Evolutionary conservation across 2,113 vertebrate species (phyloP).

Genomic region (Parotia lawesii): DNA sequence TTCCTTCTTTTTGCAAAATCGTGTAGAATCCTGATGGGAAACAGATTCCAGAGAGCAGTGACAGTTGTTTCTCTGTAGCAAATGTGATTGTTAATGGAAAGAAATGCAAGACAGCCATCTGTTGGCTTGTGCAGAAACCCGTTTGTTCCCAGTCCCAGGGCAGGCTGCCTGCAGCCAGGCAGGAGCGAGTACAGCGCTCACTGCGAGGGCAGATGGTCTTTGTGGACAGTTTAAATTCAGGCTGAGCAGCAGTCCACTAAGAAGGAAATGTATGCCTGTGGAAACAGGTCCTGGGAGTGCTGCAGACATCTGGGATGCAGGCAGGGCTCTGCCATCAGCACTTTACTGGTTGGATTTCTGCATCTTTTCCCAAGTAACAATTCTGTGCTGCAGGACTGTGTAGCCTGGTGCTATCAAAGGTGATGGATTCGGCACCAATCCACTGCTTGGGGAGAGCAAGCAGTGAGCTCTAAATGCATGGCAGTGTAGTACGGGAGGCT

Average conservation of each 20-base stretch:
- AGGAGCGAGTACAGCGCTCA: neutral
- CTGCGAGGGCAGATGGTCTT: neutral
- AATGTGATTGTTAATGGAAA: neutral
- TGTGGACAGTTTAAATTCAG: neutral
- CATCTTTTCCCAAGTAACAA: neutral
- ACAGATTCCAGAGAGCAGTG: neutral
- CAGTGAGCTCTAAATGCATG: neutral
- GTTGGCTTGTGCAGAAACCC: neutral
- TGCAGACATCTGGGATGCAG: neutral
- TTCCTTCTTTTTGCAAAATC: neutral
- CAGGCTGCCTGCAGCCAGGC: neutral
- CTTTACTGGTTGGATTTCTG: neutral
- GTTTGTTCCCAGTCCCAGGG: neutral
- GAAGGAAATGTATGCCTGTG: neutral
- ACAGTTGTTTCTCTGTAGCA: neutral
- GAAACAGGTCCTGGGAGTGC: neutral
- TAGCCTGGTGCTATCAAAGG: neutral
- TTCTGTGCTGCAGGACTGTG: neutral
- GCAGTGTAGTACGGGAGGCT: neutral
- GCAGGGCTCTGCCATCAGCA: neutral
- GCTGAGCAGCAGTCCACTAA: neutral
- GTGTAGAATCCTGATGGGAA: neutral
- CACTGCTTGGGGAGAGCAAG: neutral
- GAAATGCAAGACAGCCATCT: slow-evolving; percentile 68
- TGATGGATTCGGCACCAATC: neutral